These are phyloP conservation scores for Drosophila subquinaria DNA, from an alignment of 2,888 invertebrate genomes.

Conservation along the genomic window DNA sequence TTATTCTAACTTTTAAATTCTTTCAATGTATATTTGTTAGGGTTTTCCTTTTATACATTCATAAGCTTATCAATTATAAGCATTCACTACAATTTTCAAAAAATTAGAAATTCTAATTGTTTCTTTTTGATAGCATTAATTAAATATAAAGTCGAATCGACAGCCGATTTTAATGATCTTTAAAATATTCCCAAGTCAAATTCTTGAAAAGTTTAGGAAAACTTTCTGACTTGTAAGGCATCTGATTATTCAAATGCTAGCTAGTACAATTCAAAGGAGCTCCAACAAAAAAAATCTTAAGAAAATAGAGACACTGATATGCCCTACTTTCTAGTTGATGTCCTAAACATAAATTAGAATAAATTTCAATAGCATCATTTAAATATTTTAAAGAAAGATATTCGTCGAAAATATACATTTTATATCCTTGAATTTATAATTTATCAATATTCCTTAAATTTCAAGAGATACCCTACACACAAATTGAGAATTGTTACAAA, in stretches of 20 bases:
- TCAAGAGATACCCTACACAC: not conserved
- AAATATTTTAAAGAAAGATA: not conserved
- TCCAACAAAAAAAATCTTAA: too few species aligned
- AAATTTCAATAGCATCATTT: not conserved
- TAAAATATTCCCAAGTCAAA: not conserved
- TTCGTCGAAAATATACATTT: not conserved
- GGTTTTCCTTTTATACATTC: not conserved
- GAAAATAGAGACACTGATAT: not conserved
- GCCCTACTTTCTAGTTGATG: not conserved
- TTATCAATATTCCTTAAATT: not conserved
- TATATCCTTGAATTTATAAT: not conserved
- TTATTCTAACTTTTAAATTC: not conserved
- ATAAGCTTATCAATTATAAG: not conserved
- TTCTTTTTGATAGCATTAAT: not conserved
- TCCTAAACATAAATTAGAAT: not conserved
- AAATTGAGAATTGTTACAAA: not conserved
- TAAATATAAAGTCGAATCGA: not conserved
- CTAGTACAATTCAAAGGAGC: too few species aligned
- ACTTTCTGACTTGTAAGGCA: not conserved
- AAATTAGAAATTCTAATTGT: not conserved
- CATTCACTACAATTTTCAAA: not conserved
- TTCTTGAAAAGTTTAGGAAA: not conserved
- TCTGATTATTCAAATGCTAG: too few species aligned
- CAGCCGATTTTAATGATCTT: not conserved
- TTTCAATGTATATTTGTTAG: not conserved